Evolutionary conservation across 2,888 invertebrate genomes (phyloP), one percentile per base, ranked within the genome.

Genomic region (Dorcus hopei): DNA sequence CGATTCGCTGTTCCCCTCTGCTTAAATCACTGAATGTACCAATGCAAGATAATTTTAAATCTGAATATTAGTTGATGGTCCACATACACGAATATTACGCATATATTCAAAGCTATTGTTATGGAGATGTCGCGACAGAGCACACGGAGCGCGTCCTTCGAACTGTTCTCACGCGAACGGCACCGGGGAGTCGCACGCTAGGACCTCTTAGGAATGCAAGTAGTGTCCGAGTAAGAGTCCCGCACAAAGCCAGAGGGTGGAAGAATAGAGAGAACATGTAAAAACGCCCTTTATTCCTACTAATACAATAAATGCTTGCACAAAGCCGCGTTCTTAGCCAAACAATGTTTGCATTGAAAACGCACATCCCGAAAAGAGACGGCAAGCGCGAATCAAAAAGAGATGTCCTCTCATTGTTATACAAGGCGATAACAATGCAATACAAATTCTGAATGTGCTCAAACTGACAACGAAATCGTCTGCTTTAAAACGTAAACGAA

Each of bases 261-360:
- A 62, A 61, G 61, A 62, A 61, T 63, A 58, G 65, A 64, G 59
- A 61, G 66, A 65, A 70, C 70, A 72, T 71, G 72, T 72, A 73
- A 74, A 73, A 74, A 75, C 70, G 68, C 65, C 66, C 70, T 73
- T 73, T 73, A 72, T 74, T 47, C 70, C 68, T 57, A 62, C 69
- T 74, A 74, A 75, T 70, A 75, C 74, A 75, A 75, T 75, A 73
- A 75, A 72, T 65, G 69, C 59, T 62, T 61, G 65, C 72, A 73
- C 73, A 74, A 74, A 73, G 71, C 67, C 65, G 65, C 66, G 66
- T 66, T 67, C 69, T 64, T 69, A 60, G 53, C 65, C 68, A 70
- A 70, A 74, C 74, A 75, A 74, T 74, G 69, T 66, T 62, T 64
- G 69, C 60, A 62, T 62, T 66, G 63, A 62, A 54, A 52, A 61